phyloP scores from a whole-genome alignment of 2,888 invertebrate species.

The Drosophila infuscata region DNA sequence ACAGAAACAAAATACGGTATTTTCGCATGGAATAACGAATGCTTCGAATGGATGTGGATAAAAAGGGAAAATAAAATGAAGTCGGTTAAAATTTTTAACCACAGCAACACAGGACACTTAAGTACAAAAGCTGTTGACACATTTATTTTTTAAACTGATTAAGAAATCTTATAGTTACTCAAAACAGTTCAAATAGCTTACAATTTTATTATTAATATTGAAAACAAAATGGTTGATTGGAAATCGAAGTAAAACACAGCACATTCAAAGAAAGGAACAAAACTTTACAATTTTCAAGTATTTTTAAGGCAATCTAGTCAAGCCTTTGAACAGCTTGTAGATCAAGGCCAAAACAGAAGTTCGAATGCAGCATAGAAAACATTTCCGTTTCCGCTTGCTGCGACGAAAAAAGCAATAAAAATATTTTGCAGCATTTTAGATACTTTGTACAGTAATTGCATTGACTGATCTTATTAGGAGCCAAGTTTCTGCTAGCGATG shows the following conservation, averaged over 20 bases:
- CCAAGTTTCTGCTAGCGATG: constrained; percentile 24
- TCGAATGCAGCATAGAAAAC: constrained; percentile 39
- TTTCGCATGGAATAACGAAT: not conserved
- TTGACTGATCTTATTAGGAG: not conserved
- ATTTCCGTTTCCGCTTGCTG: constrained; percentile 55
- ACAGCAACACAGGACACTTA: not conserved
- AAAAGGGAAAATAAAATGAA: not conserved
- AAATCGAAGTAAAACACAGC: not conserved
- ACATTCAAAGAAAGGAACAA: not conserved
- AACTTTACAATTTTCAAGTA: not conserved
- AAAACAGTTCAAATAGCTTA: not conserved
- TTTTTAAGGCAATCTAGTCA: constrained; percentile 14
- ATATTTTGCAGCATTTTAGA: constrained; percentile 21
- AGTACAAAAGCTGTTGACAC: not conserved
- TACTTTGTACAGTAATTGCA: constrained; percentile 28
- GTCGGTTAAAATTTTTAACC: not conserved
- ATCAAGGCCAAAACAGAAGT: constrained; percentile 21
- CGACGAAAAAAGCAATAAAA: not conserved
- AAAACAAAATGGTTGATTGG: too few species aligned
- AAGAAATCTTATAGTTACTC: not conserved
- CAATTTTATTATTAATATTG: not conserved
- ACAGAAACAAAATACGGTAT: not conserved
- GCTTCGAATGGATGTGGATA: not conserved
- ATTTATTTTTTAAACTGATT: not conserved
- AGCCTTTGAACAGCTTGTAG: constrained; percentile 2